A percentile compares a stretch with the other conserved stretches of the same genome.
These are phyloP conservation scores for Pristionchus maxplancki DNA, from an alignment of 2,888 invertebrate genomes.

Conservation along the genomic window DNA sequence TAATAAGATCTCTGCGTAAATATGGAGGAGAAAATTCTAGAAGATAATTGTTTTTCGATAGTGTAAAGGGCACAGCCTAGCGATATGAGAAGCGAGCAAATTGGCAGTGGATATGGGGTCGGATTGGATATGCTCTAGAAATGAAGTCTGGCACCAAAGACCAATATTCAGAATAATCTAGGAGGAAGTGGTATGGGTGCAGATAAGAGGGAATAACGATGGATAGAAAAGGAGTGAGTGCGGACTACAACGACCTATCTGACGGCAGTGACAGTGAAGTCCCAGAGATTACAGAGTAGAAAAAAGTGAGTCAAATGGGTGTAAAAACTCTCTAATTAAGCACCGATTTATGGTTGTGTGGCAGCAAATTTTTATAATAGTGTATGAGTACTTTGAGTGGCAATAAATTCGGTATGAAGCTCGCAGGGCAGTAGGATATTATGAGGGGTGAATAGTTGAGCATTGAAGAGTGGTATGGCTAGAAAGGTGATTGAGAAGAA, in stretches of 20 bases:
- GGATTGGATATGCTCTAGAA: background rate
- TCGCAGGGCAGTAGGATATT: background rate
- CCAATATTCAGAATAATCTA: background rate
- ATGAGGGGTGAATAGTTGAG: background rate
- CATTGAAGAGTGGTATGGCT: slow-evolving; percentile 19
- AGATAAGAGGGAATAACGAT: background rate
- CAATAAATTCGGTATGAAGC: slow-evolving; percentile 15
- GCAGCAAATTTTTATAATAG: background rate
- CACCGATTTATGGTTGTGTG: slow-evolving; percentile 34
- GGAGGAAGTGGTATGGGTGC: slow-evolving; percentile 19
- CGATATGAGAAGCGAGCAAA: background rate
- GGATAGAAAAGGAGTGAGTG: background rate
- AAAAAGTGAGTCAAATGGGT: background rate
- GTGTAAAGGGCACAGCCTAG: slow-evolving; percentile 20
- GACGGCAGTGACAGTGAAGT: slow-evolving; percentile 12
- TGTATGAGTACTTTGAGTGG: background rate
- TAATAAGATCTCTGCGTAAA: slow-evolving; percentile 18
- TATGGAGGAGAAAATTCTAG: background rate
- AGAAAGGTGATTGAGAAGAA: background rate
- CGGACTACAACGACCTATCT: background rate
- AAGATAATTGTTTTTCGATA: background rate
- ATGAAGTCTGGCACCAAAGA: background rate
- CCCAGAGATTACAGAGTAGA: slow-evolving; percentile 12
- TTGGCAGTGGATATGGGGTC: slow-evolving; percentile 19
- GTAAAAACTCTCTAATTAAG: background rate